phyloP scores from a whole-genome alignment of 2,113 vertebrate genomes.

The Puffinus mauretanicus region DNA sequence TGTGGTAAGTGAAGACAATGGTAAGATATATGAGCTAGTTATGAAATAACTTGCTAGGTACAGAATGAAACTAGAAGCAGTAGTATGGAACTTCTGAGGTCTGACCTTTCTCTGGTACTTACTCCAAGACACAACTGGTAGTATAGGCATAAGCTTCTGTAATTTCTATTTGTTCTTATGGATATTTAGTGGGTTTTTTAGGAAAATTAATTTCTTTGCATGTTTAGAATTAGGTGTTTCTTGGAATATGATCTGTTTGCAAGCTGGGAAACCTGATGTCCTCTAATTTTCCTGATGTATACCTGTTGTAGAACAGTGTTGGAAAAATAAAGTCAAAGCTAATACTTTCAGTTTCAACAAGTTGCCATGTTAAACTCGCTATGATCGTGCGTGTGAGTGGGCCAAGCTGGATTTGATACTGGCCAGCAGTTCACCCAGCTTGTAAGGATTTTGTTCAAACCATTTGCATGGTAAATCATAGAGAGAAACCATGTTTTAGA shows the following conservation, averaged over 20 bases:
- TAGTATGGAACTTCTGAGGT: neutral
- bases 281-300: neutral
- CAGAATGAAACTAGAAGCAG: neutral
- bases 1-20: neutral
- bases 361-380: fast-evolving
- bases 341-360: neutral
- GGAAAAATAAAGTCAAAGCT: neutral
- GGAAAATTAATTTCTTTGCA: neutral
- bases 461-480: neutral
- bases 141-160: neutral
- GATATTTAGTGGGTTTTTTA: neutral
- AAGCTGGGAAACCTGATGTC: neutral
- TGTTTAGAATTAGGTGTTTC: neutral
- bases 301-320: neutral
- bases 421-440: neutral
- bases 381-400: fast-evolving
- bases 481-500: neutral
- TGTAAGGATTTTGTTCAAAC: neutral
- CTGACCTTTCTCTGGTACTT: neutral
- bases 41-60: neutral
- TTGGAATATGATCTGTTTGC: neutral
- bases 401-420: neutral
- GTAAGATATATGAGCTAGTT: neutral
- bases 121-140: neutral
- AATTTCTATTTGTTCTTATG: neutral